Percentiles rank a stretch among this genome's conserved stretches.
phyloP scores from a whole-genome alignment of 2,797 vertebrate genomes.

The Masticophis lateralis region DNA sequence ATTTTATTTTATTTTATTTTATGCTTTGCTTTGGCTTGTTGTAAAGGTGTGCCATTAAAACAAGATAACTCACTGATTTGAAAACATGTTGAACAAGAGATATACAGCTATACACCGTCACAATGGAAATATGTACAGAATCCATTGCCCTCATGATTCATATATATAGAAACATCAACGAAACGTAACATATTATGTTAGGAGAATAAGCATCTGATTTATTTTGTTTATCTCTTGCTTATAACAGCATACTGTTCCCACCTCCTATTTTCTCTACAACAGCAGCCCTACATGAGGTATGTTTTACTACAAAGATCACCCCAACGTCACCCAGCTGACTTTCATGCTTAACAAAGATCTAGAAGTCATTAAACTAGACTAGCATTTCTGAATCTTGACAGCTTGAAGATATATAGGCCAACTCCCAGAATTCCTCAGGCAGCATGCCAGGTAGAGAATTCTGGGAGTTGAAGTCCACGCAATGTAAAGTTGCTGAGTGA shows the following conservation, averaged over 20 bases:
- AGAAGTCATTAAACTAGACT: not conserved
- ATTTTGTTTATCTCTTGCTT: not conserved
- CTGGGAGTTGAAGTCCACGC: not conserved
- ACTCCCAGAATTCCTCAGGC: not conserved
- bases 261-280: not conserved
- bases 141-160: not conserved
- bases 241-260: not conserved
- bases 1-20: not conserved
- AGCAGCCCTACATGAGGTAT: not conserved
- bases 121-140: not conserved
- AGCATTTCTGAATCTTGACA: not conserved
- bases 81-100: not conserved
- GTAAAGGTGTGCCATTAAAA: not conserved
- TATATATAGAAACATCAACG: not conserved
- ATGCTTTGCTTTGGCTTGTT: not conserved
- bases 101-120: not conserved
- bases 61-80: not conserved
- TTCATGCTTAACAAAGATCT: not conserved
- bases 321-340: not conserved
- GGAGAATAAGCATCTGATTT: not conserved
- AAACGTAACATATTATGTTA: not conserved
- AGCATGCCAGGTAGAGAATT: not conserved
- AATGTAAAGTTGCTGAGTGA: not conserved
- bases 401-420: not conserved
- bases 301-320: not conserved